Conservation (phyloP, 2,888 invertebrate species). For the Scaptodrosophila latifasciaeformis region DNA sequence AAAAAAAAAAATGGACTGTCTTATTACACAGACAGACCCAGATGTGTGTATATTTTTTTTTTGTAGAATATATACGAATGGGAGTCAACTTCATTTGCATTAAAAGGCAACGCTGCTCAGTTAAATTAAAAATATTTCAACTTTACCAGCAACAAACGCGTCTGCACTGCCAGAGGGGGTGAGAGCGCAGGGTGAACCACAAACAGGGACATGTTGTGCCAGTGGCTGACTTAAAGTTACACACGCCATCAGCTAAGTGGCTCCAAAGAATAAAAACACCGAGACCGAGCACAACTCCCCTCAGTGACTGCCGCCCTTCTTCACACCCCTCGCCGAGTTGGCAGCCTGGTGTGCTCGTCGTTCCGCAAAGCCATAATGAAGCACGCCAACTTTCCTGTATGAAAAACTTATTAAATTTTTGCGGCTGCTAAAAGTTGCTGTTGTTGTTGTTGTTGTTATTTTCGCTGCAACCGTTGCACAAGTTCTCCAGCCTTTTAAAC, state of each 20-base stretch:
- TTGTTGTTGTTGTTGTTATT: conserved; percentile 1
- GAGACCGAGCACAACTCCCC: background rate
- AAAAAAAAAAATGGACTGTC: no score
- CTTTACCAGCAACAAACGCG: conserved; percentile 21
- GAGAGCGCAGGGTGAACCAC: background rate
- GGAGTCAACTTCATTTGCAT: conserved; percentile 57
- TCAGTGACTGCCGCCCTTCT: no score
- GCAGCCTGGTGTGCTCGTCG: conserved; percentile 13
- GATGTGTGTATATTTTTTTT: no score
- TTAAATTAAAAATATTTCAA: background rate
- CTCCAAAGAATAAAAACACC: background rate
- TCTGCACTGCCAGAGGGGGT: background rate
- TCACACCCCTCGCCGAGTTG: no score
- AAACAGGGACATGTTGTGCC: background rate
- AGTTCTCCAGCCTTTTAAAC: background rate
- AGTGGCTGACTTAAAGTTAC: conserved; percentile 1
- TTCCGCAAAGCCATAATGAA: conserved; percentile 43
- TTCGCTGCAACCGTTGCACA: background rate
- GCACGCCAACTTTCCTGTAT: conserved; percentile 52
- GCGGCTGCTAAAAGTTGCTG: conserved; percentile 34
- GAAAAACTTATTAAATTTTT: conserved; percentile 61
- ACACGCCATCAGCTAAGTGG: background rate
- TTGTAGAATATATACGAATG: no score
- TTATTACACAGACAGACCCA: no score
- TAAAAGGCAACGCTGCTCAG: conserved; percentile 41